Base-by-base conservation (phyloP, 1,140 invertebrate genomes). In the Plectrocnemia conspersa region DNA sequence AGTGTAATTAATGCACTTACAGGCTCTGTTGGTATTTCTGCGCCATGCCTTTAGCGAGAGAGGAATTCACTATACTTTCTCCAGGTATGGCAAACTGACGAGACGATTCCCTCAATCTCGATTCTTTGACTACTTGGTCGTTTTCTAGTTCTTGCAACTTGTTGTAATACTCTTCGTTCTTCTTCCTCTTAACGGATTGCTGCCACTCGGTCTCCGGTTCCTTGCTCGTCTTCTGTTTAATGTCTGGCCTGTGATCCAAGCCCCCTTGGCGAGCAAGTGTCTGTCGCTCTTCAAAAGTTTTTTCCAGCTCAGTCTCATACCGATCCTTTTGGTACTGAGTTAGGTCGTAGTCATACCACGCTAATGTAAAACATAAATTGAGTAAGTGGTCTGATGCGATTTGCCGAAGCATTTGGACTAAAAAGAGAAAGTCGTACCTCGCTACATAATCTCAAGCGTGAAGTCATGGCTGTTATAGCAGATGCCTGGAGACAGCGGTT, bases 261-360 rank as follows among this genome's bases (percentile, higher is more conserved):
- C 77, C 77, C 44, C 77, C 79, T 59, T 79, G 76, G 54, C 86
- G 81, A 54, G 80, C 78, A 59, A 82, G 70, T 35, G 74, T 77
- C 65, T 86, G 82, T 54, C 89, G 82, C 68, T 93, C 90, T 69
- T 93, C 89, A 66, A 93, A 93, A 19, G 89, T 83, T 69, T 84
- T 83, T 65, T 91, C 88, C 54, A 93, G 73, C 72, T 94, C 91
- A 41, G 84, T 89, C 64, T 88, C 86, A 73, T 86, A 78, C 54
- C 89, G 81, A 65, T 89, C 86, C 65, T 83, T 79, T 70, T 93
- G 90, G 70, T 92, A 93, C 67, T 83, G 82, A 59, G 83, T 80
- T 64, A 91, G 80, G 67, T 89, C 89, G 66, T 82, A 81, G 78
- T 95, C 91, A 76, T 95, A 94, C 91, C 91, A 94, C 49, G 91